Base-by-base conservation (phyloP, 2,888 invertebrate species). In the Amblyjoppa proteus region DNA sequence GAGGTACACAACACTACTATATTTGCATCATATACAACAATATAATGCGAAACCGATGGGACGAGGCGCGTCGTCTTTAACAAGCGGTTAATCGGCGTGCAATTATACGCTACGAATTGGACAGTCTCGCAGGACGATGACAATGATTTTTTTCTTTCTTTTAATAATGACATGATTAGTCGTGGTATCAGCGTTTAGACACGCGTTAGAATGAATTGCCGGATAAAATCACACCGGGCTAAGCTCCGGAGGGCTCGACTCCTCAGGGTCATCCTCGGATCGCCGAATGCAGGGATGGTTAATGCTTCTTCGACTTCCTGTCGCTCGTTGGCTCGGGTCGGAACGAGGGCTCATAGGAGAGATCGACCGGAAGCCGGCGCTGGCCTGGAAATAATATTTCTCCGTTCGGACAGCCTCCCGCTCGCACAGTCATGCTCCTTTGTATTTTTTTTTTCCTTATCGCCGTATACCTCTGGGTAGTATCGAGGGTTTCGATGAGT, bases 21-120 rank as follows among this genome's bases (percentile, higher is more conserved):
- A 31, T 64, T 16, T 64, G 64, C 76, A 77, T 56, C 41, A 41
- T 68, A 66, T 56, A 58, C 53, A 66, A 56, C 56, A 56, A 68
- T 71, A 76, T 53, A 66, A 81, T 68, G 53, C 73, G 68, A 66
- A 68, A 77, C 53, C 77, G 68, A 77, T 77, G 45, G 11, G 25
- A 68, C 76, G 80, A 81, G 81, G 81, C 75, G 81, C 81, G 74
- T 69, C 75, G 58, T 75, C 38, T 69, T 75, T 70, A 81, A 69
- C 74, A 81, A 81, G 81, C 81, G 75, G 38, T 81, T 75, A 75
- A 81, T 81, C 81, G 61, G 68, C 69, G 75, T 81, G 81, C 81
- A 81, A 81, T 81, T 66, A 69, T 81, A 75, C 81, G 61, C 75
- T 75, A 81, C 81, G 81, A 49, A 73, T 81, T 75, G 74, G 75